A percentile compares a stretch with the other conserved stretches of the same genome.
Conservation (phyloP, 2,888 invertebrate species). For the Megastigmus dorsalis region DNA sequence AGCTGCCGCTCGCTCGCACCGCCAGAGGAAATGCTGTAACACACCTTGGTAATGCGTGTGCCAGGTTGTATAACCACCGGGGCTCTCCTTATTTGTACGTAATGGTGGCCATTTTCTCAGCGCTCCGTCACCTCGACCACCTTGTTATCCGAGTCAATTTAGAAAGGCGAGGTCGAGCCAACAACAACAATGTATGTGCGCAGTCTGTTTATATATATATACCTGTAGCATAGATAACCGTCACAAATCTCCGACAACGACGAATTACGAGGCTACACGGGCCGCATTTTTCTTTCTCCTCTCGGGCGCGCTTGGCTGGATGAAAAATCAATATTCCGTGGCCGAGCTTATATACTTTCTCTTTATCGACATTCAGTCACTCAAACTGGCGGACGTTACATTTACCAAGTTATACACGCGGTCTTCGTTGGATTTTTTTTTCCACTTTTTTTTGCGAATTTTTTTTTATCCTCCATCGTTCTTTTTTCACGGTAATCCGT, state of each 20-base stretch:
- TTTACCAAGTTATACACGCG: slow-evolving; percentile 4
- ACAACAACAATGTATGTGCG: background rate
- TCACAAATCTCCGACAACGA: background rate
- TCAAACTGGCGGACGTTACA: background rate
- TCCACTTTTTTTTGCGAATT: background rate
- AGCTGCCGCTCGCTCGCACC: no score
- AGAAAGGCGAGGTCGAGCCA: background rate
- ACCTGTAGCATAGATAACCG: background rate
- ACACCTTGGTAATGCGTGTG: background rate
- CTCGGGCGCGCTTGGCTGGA: no score
- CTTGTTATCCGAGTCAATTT: slow-evolving; percentile 52
- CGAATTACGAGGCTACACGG: slow-evolving; percentile 13
- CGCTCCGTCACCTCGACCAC: slow-evolving; percentile 28
- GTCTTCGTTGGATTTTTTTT: background rate
- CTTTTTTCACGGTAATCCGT: no score
- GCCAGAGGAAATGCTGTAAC: slow-evolving; percentile 11
- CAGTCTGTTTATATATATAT: background rate
- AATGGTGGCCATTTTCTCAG: slow-evolving; percentile 36
- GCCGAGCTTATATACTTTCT: background rate
- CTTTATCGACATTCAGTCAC: background rate
- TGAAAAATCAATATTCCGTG: background rate
- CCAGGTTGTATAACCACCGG: slow-evolving; percentile 5
- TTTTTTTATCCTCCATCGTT: background rate
- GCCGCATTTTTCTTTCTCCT: no score
- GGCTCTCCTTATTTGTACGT: slow-evolving; percentile 38